Base-by-base conservation (phyloP, 2,797 vertebrate species). In the Serranus cabrilla region DNA sequence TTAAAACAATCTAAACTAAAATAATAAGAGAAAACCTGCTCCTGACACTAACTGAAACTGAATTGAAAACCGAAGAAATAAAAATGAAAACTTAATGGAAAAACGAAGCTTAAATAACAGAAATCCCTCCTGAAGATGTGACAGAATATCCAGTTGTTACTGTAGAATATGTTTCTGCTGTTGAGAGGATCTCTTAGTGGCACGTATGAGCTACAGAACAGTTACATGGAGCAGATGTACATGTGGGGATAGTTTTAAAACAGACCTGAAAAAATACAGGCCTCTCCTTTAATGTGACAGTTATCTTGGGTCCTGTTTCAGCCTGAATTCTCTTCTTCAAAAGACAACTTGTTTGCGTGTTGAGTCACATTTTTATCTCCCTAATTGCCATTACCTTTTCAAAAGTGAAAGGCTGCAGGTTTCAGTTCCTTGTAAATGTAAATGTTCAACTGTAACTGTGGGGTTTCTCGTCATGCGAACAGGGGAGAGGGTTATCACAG, bases 351-450 rank as follows among this genome's bases (percentile, higher is more conserved):
- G 13, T 60, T 66, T 55, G 55, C 43, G 11, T 45, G 23, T 8
- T 2, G 12, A 20, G 16, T 0, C 0, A 21, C 42, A 10, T 59
- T 25, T 78, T 11, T 1, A 1, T 74, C 72, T 25, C 46, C 1
- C 7, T 46, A 14, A 9, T n/a, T 16, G 27, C 12, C 5, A 14
- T 42, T 21, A 34, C 14, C 7, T 52, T 78, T 50, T 74, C 20
- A 78, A 72, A 81, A 74, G 80, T 86, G 79, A 91, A 93, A 91
- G 80, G 79, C 67, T 11, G 9, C 58, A 47, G 63, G 85, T 95
- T 94, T 94, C 92, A 87, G 76, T 93, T 92, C 91, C 92, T 66
- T 57, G 13, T 67, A 25, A 77, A 73, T 87, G 73, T 69, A 69
- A 88, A 83, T 78, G 61, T 78, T 34, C 20, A 78, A 71, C 69